Percentiles rank a stretch among this genome's conserved stretches.
phyloP scores from a whole-genome alignment of 2,888 invertebrate genomes.

The Exephanes ischioxanthus region DNA sequence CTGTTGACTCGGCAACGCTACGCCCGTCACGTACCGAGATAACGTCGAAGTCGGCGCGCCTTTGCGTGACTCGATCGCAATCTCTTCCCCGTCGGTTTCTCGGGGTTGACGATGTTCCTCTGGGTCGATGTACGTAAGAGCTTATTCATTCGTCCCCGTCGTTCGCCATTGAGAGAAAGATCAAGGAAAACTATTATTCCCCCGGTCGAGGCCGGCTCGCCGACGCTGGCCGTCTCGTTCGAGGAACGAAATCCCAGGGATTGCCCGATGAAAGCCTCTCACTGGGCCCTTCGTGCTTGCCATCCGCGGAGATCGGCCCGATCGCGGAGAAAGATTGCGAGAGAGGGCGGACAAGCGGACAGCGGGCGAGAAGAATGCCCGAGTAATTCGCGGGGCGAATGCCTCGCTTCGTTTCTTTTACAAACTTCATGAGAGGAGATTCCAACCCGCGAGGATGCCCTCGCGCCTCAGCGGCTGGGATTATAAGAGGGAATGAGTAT shows the following conservation, averaged over 20 bases:
- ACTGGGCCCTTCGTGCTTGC: background rate
- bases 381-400: slow-evolving; percentile 67
- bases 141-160: slow-evolving; percentile 29
- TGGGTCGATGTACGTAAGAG: slow-evolving; percentile 24
- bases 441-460: slow-evolving; percentile 44
- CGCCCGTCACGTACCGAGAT: background rate
- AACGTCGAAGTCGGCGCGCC: slow-evolving; percentile 22
- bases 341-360: slow-evolving; percentile 55
- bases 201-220: slow-evolving; percentile 16
- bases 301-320: slow-evolving; percentile 52
- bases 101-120: slow-evolving; percentile 17
- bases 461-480: slow-evolving; percentile 60
- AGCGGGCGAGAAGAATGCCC: slow-evolving; percentile 65
- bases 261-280: slow-evolving; percentile 51
- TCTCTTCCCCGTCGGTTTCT: slow-evolving; percentile 21
- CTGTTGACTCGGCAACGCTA: background rate
- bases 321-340: slow-evolving; percentile 64
- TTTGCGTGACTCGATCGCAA: slow-evolving; percentile 35
- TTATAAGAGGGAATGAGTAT: slow-evolving; percentile 53
- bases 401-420: slow-evolving; percentile 61
- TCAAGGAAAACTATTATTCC: slow-evolving; percentile 51
- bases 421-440: slow-evolving; percentile 55
- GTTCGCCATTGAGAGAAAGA: slow-evolving; percentile 53
- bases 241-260: slow-evolving; percentile 49
- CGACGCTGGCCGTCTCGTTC: slow-evolving; percentile 27